Percentiles rank a stretch among this genome's conserved stretches.
Evolutionary conservation across 2,113 vertebrate species (phyloP).

Genomic region (Semnornis frantzii): DNA sequence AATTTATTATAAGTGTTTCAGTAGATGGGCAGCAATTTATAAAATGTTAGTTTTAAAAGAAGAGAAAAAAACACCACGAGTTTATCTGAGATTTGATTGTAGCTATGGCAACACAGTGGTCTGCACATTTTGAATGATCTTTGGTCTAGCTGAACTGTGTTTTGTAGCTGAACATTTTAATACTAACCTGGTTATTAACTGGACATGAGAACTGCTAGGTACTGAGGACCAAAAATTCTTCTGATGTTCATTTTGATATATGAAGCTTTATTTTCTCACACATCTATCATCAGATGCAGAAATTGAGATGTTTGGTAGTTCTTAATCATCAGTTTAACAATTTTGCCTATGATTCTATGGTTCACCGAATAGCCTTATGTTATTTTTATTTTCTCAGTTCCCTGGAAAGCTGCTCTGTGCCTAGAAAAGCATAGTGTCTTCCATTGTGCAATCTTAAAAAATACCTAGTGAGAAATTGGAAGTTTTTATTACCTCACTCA

Average conservation of each 20-base stretch:
- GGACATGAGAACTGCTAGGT: not conserved
- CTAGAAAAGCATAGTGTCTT: not conserved
- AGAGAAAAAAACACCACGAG: fast-evolving
- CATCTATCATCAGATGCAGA: not conserved
- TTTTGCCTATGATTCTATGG: not conserved
- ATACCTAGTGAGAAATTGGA: not conserved
- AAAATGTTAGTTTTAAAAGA: not conserved
- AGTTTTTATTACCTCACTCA: not conserved
- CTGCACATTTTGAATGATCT: not conserved
- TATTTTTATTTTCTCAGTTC: not conserved
- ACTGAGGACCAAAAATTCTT: not conserved
- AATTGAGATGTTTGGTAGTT: not conserved
- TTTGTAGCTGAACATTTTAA: not conserved
- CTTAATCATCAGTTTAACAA: not conserved
- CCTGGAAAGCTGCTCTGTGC: not conserved
- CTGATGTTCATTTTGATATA: not conserved
- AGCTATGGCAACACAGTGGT: not conserved
- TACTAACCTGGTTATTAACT: not conserved
- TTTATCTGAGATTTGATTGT: not conserved
- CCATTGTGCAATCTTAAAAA: not conserved
- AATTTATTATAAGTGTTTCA: not conserved
- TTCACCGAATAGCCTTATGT: not conserved
- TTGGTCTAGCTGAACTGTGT: not conserved
- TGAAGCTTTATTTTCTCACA: not conserved
- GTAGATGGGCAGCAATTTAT: not conserved